These are phyloP conservation scores for Lordiphosa andalusiaca DNA, from an alignment of 2,888 invertebrate species.

Conservation along the genomic window DNA sequence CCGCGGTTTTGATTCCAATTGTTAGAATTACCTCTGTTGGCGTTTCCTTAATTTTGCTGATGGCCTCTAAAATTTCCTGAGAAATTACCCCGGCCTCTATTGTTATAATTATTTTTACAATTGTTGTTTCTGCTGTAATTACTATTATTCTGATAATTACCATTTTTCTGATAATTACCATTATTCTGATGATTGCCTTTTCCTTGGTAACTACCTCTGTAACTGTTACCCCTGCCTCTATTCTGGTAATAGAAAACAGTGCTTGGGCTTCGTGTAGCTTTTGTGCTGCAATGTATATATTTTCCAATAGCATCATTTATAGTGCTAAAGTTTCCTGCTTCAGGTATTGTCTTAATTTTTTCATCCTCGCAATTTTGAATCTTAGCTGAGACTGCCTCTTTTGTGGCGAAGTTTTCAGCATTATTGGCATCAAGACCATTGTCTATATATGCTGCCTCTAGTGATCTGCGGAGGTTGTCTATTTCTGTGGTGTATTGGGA, in stretches of 20 bases:
- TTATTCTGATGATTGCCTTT: neutral
- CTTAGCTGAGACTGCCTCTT: neutral
- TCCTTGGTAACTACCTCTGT: neutral
- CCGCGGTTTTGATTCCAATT: too few species aligned
- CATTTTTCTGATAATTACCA: neutral
- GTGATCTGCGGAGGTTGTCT: neutral
- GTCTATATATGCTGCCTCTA: neutral
- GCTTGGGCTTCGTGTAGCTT: neutral
- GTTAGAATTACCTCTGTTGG: too few species aligned
- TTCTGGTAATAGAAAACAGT: neutral
- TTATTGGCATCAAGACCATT: neutral
- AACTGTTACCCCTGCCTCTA: too few species aligned
- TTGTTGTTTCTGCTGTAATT: neutral
- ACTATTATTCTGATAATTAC: too few species aligned
- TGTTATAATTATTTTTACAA: too few species aligned
- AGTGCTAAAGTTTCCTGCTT: neutral
- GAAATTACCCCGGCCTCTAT: too few species aligned
- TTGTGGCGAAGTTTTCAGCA: too few species aligned
- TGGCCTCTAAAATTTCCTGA: too few species aligned
- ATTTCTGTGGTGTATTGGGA: neutral
- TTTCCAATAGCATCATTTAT: neutral
- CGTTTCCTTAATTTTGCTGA: too few species aligned
- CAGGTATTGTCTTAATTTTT: neutral
- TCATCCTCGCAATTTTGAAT: neutral
- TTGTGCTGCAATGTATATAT: neutral